phyloP scores from a whole-genome alignment of 2,888 invertebrate genomes.

The Diadegma fenestrale region DNA sequence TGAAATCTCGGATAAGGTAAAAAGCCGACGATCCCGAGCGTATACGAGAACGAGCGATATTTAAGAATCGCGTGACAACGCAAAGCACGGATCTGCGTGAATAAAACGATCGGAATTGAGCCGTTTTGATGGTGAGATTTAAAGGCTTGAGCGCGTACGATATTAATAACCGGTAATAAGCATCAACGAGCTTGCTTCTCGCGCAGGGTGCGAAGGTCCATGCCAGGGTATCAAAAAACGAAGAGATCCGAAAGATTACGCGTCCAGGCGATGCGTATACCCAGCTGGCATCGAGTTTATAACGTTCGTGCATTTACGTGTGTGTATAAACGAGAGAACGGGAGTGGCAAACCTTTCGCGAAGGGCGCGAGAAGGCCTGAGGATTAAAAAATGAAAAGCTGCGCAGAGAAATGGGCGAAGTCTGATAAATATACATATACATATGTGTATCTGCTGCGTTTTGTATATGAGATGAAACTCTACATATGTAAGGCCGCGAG shows the following conservation, averaged over 20 bases:
- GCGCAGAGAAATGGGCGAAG: slow-evolving; percentile 35
- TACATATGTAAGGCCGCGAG: slow-evolving; percentile 58
- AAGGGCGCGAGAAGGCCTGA: slow-evolving; percentile 61
- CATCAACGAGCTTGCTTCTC: slow-evolving; percentile 65
- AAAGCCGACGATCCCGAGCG: slow-evolving; percentile 3
- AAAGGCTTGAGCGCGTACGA: slow-evolving; percentile 2
- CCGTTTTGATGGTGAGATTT: slow-evolving; percentile 4
- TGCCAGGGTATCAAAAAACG: slow-evolving; percentile 41
- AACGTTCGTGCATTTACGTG: background rate
- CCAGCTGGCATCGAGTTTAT: slow-evolving; percentile 43
- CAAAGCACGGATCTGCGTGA: background rate
- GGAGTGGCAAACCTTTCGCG: slow-evolving; percentile 63
- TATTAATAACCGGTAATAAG: slow-evolving; percentile 72
- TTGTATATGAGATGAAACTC: slow-evolving; percentile 22
- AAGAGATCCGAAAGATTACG: slow-evolving; percentile 14
- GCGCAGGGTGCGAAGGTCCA: slow-evolving; percentile 63
- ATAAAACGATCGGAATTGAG: slow-evolving; percentile 46
- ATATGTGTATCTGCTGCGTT: background rate
- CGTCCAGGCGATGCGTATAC: slow-evolving; percentile 33
- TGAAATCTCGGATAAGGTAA: slow-evolving; percentile 66
- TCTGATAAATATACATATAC: slow-evolving; percentile 30
- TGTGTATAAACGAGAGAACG: slow-evolving; percentile 23
- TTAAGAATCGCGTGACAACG: background rate
- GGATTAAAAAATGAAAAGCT: slow-evolving; percentile 47
- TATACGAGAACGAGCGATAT: background rate